phyloP scores from a whole-genome alignment of 1,140 invertebrate species.

The Phenacoccus solenopsis region DNA sequence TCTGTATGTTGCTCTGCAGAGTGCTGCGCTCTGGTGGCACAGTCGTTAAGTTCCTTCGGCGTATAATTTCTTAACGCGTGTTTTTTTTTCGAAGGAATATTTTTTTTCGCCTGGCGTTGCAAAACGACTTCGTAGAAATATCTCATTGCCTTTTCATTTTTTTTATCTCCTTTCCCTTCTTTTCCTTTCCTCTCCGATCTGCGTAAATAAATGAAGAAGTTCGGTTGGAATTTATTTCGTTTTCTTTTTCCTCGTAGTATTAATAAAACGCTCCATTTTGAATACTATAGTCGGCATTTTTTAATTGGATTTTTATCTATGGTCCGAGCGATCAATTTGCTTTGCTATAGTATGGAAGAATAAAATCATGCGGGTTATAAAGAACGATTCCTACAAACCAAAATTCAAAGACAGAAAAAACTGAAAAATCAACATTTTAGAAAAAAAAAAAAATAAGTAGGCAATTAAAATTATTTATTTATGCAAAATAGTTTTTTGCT shows the following conservation, averaged over 20 bases:
- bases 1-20: neutral
- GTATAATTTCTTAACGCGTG: neutral
- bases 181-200: too few species aligned
- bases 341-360: too few species aligned
- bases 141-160: neutral
- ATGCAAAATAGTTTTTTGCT: too few species aligned
- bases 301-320: neutral
- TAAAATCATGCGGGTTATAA: too few species aligned
- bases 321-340: neutral
- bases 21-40: neutral
- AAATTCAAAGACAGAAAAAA: too few species aligned
- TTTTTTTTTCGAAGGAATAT: too few species aligned
- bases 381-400: too few species aligned
- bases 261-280: neutral
- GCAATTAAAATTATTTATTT: too few species aligned
- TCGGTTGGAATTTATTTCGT: neutral
- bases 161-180: neutral
- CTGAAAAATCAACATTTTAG: too few species aligned
- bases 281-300: neutral
- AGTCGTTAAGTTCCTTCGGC: too few species aligned
- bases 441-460: too few species aligned
- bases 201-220: neutral
- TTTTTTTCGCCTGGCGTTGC: neutral
- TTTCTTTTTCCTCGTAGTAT: neutral
- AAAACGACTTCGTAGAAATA: neutral